Evolutionary conservation across 2,888 invertebrate genomes (phyloP).

Genomic region (Cephus rjabovi): DNA sequence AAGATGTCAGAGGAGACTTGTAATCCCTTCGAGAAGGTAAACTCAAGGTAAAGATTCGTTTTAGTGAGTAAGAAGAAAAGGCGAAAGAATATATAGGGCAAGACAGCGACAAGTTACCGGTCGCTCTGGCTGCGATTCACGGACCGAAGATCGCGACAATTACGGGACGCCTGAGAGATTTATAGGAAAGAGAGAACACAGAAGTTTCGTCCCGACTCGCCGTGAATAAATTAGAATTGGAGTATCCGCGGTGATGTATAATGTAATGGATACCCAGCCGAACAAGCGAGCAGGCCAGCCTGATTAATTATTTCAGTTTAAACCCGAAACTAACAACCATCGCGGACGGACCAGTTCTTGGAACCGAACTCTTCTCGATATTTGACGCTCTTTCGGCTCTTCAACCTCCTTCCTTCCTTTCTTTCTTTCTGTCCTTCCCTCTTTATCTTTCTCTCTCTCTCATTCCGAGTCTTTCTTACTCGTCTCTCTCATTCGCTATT

Average conservation of each 20-base stretch:
- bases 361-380: conserved; percentile 51
- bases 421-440: background rate
- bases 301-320: conserved; percentile 65
- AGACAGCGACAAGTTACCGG: background rate
- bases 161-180: conserved; percentile 51
- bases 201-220: conserved; percentile 29
- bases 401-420: conserved; percentile 8
- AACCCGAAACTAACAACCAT: conserved; percentile 57
- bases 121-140: background rate
- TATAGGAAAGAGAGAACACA: conserved; percentile 40
- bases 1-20: background rate
- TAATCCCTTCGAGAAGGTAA: background rate
- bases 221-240: conserved; percentile 65
- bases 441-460: conserved; percentile 12
- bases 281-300: conserved; percentile 33
- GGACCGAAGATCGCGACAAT: conserved; percentile 46
- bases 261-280: conserved; percentile 59
- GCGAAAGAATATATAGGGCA: background rate
- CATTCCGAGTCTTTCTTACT: conserved; percentile 4
- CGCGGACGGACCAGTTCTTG: conserved; percentile 46
- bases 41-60: background rate
- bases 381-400: conserved; percentile 40
- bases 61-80: background rate
- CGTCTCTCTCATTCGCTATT: background rate
- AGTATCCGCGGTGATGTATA: conserved; percentile 62